Conservation (phyloP, 2,888 invertebrate genomes). For the Caenorhabditis japonica region DNA sequence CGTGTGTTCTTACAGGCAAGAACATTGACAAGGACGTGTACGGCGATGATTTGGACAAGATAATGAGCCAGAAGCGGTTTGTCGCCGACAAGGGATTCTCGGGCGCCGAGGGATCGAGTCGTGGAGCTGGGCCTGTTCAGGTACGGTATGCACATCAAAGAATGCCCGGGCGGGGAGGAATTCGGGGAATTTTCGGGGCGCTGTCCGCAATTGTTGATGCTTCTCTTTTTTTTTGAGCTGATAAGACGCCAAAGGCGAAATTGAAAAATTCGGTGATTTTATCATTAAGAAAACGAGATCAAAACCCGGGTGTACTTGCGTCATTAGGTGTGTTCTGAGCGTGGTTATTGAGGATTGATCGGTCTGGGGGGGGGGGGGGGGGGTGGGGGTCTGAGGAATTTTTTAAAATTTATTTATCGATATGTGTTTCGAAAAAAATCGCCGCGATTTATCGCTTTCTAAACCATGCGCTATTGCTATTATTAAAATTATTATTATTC, state of each 20-base stretch:
- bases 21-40: constrained; percentile 91
- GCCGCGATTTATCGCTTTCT: too few relatives aligned
- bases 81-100: constrained; percentile 97
- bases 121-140: constrained; percentile 91
- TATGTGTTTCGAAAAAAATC: too few relatives aligned
- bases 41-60: constrained; percentile 89
- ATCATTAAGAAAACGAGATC: too few relatives aligned
- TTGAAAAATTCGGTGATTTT: constrained; percentile 38
- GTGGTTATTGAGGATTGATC: too few relatives aligned
- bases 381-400: too few relatives aligned
- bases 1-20: constrained; percentile 68
- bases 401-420: too few relatives aligned
- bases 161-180: constrained; percentile 16
- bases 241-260: constrained; percentile 35
- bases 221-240: constrained; percentile 13
- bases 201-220: constrained; percentile 34
- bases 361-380: too few relatives aligned
- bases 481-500: too few relatives aligned
- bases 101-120: constrained; percentile 83
- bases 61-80: constrained; percentile 92
- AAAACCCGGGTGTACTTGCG: constrained; percentile 23
- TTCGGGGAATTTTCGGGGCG: constrained; percentile 38
- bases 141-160: constrained; percentile 20
- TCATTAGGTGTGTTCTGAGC: constrained; percentile 25
- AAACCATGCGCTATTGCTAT: too few relatives aligned